Percentiles rank a stretch among this genome's conserved stretches.
phyloP scores from a whole-genome alignment of 2,113 vertebrate genomes.

The Hypomesus transpacificus region DNA sequence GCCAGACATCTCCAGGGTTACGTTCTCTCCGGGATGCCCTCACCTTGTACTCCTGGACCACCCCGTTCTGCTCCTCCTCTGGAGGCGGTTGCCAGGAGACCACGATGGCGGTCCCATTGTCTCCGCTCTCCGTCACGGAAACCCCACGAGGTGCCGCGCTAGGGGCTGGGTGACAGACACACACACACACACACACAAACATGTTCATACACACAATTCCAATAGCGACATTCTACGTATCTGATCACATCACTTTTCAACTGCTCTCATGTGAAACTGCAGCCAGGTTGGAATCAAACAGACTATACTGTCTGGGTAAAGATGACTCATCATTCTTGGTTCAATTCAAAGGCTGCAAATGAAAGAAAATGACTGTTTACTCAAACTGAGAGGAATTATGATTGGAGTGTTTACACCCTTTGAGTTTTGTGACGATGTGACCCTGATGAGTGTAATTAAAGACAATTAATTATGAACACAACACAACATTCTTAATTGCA shows the following conservation, averaged over 20 bases:
- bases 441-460: conserved; percentile 45
- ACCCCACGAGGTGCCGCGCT: conserved; percentile 92
- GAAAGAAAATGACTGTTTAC: conserved; percentile 37
- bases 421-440: conserved; percentile 21
- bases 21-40: conserved; percentile 12
- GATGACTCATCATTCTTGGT: background rate
- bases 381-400: conserved; percentile 25
- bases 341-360: conserved; percentile 5
- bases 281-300: background rate
- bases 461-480: conserved; percentile 45
- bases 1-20: conserved; percentile 17
- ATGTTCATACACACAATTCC: conserved; percentile 26
- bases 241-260: background rate
- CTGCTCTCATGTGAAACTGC: background rate
- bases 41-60: conserved; percentile 98
- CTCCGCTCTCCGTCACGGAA: conserved; percentile 88
- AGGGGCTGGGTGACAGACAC: conserved; percentile 75
- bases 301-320: conserved; percentile 30
- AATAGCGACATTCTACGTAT: too few relatives aligned
- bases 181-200: conserved; percentile 40
- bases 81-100: conserved; percentile 96
- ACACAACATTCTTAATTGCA: conserved; percentile 32
- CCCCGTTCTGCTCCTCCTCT: conserved; percentile 89
- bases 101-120: conserved; percentile 88
- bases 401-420: conserved; percentile 2